Conservation (phyloP, 2,797 vertebrate species). For the Prunella strophiata region DNA sequence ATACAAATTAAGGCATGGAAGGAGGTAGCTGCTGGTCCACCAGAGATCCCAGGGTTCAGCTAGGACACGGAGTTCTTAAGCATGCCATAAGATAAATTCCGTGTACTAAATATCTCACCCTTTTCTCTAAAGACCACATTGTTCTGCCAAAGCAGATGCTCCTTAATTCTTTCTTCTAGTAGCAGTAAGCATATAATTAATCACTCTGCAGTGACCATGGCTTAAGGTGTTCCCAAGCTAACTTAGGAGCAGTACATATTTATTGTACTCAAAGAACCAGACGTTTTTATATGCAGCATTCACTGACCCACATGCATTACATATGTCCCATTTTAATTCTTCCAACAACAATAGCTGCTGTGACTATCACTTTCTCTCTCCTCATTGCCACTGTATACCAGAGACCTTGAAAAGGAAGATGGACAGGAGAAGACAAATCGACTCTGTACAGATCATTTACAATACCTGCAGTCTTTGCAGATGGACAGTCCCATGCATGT, state of each 20-base stretch:
- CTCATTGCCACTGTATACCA: not conserved
- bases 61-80: not conserved
- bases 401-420: not conserved
- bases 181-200: not conserved
- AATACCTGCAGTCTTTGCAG: not conserved
- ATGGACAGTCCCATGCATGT: too few species aligned
- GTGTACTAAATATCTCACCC: not conserved
- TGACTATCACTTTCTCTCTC: not conserved
- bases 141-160: not conserved
- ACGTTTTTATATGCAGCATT: not conserved
- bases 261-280: not conserved
- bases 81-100: not conserved
- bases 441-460: not conserved
- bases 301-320: accelerated
- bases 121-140: not conserved
- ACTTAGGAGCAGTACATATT: not conserved
- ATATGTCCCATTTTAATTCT: not conserved
- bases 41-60: not conserved
- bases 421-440: not conserved
- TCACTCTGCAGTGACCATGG: not conserved
- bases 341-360: not conserved
- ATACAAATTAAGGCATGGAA: not conserved
- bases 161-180: not conserved
- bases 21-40: not conserved
- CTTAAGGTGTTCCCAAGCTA: not conserved